A percentile compares a stretch with the other conserved stretches of the same genome.
These are phyloP conservation scores for Spialia ferax DNA, from an alignment of 2,888 invertebrate species.

Conservation along the genomic window DNA sequence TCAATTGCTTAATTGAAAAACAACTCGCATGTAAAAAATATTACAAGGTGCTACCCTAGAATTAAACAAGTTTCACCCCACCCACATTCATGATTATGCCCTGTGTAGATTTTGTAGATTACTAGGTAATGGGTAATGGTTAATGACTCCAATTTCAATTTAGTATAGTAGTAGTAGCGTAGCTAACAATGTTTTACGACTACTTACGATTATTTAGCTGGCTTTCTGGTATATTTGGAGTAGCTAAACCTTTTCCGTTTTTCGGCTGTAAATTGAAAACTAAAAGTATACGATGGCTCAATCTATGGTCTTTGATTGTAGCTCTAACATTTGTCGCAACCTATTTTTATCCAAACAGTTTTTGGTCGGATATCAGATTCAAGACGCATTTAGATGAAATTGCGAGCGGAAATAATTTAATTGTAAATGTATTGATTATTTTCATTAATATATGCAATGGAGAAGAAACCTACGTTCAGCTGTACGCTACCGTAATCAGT, in stretches of 20 bases:
- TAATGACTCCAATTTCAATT: background rate
- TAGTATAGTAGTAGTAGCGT: background rate
- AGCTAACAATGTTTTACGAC: slow-evolving; percentile 54
- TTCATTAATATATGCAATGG: slow-evolving; percentile 48
- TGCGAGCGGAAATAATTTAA: slow-evolving; percentile 53
- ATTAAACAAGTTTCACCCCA: slow-evolving; percentile 3
- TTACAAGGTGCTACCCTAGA: background rate
- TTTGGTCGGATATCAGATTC: slow-evolving; percentile 46
- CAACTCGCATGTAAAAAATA: slow-evolving; percentile 5
- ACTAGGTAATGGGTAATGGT: background rate
- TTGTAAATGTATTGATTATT: slow-evolving; percentile 51
- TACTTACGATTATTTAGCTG: slow-evolving; percentile 54
- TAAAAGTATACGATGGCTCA: slow-evolving; percentile 36
- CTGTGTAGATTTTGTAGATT: background rate
- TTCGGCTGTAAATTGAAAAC: slow-evolving; percentile 21
- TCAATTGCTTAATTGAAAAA: background rate
- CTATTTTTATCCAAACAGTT: slow-evolving; percentile 45
- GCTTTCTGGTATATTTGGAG: slow-evolving; percentile 52
- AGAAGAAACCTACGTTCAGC: slow-evolving; percentile 46
- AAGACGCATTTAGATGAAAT: slow-evolving; percentile 53
- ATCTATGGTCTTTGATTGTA: slow-evolving; percentile 53
- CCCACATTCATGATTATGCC: background rate
- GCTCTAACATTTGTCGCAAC: slow-evolving; percentile 42
- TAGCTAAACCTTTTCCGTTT: slow-evolving; percentile 53
- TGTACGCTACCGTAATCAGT: slow-evolving; percentile 51